Base-by-base conservation (phyloP, 2,113 vertebrate species). In the Meriones unguiculatus region DNA sequence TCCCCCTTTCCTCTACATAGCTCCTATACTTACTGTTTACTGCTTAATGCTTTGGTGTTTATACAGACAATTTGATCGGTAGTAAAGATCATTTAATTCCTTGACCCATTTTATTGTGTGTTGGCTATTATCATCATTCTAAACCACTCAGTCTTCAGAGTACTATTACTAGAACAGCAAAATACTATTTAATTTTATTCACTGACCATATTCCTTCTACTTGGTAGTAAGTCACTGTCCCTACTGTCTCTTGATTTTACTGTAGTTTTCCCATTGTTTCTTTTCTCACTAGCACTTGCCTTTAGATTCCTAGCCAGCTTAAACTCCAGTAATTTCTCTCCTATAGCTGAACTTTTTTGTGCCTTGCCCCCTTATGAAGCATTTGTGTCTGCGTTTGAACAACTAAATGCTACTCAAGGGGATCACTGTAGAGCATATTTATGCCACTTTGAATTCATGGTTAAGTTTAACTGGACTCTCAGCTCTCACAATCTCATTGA, bases 1-100 rank as follows among this genome's bases (percentile, higher is more conserved):
- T 73, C 69, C 32, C 38, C 30, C 22, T 86, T 82, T 64, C 30
- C 24, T 65, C 69, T 62, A 59, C 70, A 76, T 22, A 86, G 30
- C 59, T 57, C 41, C 20, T 13, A 93, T 91, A 12, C 12, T 95
- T 93, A 38, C 67, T 93, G 7, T 38, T 32, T 0, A 52, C 35
- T 18, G 12, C 20, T 88, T 93, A 57, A 38, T 90, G 35, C 50
- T 80, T 91, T 76, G 78, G 32, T 85, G 80, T 95, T 88, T 64
- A 28, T 24, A 64, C 59, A 59, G 70, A 85, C 20, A 65, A 15
- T 90, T 22, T 15, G 32, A 82, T 93, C 18, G 15, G 2, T 89
- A 81, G 87, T 90, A 80, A 78, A 67, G 54, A 57, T 89, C 84
- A 95, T 46, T 87, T 70, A 88, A 59, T 96, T 92, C 32, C 50